A percentile compares a stretch with the other conserved stretches of the same genome.
These are phyloP conservation scores for Fistularia tabacaria DNA, from an alignment of 2,797 vertebrate genomes.

Conservation along the genomic window DNA sequence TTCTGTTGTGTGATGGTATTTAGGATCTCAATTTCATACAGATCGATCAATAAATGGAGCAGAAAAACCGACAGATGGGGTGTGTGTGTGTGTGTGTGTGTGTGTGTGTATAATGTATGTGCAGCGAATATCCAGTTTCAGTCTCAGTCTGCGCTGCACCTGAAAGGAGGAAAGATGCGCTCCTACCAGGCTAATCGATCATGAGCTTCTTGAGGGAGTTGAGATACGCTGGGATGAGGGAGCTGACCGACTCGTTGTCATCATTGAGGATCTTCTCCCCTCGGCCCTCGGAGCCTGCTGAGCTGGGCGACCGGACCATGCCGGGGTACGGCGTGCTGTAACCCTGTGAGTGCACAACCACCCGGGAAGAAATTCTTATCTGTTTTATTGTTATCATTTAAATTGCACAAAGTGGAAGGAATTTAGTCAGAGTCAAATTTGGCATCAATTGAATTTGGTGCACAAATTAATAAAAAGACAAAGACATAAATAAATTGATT, in stretches of 20 bases:
- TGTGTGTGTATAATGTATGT: not conserved
- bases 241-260: conserved; percentile 75
- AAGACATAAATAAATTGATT: too few relatives aligned
- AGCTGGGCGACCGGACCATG: conserved; percentile 74
- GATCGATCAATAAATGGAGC: not conserved
- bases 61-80: not conserved
- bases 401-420: too few relatives aligned
- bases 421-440: too few relatives aligned
- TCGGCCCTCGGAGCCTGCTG: conserved; percentile 76
- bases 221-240: conserved; percentile 80
- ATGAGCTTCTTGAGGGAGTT: conserved; percentile 83
- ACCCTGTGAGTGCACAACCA: conserved; percentile 58
- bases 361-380: too few relatives aligned
- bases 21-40: not conserved
- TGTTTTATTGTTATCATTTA: too few relatives aligned
- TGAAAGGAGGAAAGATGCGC: not conserved
- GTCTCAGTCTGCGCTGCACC: not conserved
- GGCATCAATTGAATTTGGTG: too few relatives aligned
- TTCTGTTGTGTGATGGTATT: too few relatives aligned
- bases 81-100: not conserved
- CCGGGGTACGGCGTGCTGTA: conserved; percentile 77
- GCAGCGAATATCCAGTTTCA: not conserved
- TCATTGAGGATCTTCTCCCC: conserved; percentile 77
- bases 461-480: too few relatives aligned
- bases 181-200: conserved; percentile 66